Evolutionary conservation across 2,113 vertebrate species (phyloP).

Genomic region (Ochotona princeps): DNA sequence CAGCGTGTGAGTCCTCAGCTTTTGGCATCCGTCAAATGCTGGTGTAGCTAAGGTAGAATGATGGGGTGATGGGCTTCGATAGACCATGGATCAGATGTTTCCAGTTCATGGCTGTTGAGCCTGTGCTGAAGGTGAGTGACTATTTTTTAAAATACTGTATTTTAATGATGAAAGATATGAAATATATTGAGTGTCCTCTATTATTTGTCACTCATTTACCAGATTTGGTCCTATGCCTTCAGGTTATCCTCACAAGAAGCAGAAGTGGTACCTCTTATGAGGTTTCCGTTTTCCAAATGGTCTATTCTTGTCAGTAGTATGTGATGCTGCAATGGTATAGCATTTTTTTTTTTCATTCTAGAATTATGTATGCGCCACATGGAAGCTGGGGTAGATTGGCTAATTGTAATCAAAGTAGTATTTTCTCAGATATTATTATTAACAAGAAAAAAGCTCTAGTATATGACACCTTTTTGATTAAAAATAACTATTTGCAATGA

Average conservation of each 20-base stretch:
- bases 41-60: background rate
- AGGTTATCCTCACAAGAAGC: background rate
- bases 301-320: background rate
- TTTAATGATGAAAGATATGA: background rate
- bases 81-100: background rate
- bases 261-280: background rate
- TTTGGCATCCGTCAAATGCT: background rate
- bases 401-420: background rate
- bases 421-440: slow-evolving; percentile 7
- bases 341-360: background rate
- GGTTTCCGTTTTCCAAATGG: background rate
- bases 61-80: background rate
- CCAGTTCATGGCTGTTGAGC: background rate
- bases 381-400: background rate
- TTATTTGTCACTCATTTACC: background rate
- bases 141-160: background rate
- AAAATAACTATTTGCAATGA: background rate
- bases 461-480: background rate
- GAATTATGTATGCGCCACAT: background rate
- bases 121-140: background rate
- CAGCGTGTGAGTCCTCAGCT: background rate
- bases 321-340: too few relatives aligned
- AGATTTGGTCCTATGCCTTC: background rate
- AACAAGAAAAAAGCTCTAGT: background rate
- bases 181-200: background rate